Conservation (phyloP, 2,113 vertebrate species). For the Antennarius striatus region DNA sequence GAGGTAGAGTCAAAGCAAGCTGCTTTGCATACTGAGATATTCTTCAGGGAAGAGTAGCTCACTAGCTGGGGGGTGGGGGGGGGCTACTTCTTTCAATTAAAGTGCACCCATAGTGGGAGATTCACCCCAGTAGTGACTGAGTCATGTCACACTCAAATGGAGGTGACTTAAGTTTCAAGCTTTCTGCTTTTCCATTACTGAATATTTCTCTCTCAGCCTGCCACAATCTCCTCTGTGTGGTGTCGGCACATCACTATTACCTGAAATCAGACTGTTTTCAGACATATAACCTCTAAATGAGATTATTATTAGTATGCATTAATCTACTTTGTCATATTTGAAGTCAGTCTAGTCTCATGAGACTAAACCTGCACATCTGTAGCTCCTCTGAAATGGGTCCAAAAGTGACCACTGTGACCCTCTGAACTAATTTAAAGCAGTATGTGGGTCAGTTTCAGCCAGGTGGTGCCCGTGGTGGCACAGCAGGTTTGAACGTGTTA, state of each 20-base stretch:
- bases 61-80: constrained; percentile 35
- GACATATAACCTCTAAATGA: background rate
- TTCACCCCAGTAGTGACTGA: constrained; percentile 43
- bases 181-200: constrained; percentile 37
- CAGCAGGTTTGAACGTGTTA: constrained; percentile 30
- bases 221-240: constrained; percentile 7
- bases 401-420: constrained; percentile 44
- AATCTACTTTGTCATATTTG: constrained; percentile 1
- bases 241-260: constrained; percentile 17
- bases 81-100: constrained; percentile 54
- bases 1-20: constrained; percentile 25
- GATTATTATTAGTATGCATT: no score
- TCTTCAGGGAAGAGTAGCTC: constrained; percentile 31
- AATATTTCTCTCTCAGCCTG: constrained; percentile 27
- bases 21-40: constrained; percentile 29
- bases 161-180: constrained; percentile 43
- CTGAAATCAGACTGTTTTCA: constrained; percentile 4
- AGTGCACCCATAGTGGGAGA: constrained; percentile 38
- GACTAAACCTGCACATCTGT: background rate
- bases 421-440: constrained; percentile 61
- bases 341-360: background rate
- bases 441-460: constrained; percentile 56
- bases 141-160: constrained; percentile 49
- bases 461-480: constrained; percentile 57
- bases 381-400: constrained; percentile 29